Conservation (phyloP, 2,888 invertebrate species). For the Lysandra coridon region DNA sequence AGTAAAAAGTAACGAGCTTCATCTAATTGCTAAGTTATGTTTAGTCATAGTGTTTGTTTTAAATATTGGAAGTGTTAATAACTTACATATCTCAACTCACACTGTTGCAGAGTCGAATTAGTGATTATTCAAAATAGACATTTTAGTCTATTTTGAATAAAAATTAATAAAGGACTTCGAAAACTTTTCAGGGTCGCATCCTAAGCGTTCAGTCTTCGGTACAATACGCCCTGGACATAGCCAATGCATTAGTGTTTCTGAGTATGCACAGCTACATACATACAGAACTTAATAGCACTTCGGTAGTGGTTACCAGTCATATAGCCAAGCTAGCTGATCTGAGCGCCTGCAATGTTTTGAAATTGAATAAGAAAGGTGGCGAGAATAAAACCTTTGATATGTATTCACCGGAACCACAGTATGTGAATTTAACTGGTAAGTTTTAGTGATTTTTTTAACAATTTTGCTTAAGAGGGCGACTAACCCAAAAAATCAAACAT, state of each 20-base stretch:
- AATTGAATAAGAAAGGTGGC: slow-evolving; percentile 42
- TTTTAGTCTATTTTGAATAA: not conserved
- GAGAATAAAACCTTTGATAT: slow-evolving; percentile 50
- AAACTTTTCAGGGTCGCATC: slow-evolving; percentile 58
- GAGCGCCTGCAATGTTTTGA: slow-evolving; percentile 59
- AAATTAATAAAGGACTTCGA: not conserved
- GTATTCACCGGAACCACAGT: slow-evolving; percentile 68
- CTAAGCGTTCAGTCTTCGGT: slow-evolving; percentile 66
- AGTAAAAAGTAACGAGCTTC: too few relatives aligned
- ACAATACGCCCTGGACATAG: slow-evolving; percentile 67
- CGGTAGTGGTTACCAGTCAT: slow-evolving; percentile 65
- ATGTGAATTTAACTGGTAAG: slow-evolving; percentile 71
- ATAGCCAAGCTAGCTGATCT: slow-evolving; percentile 73
- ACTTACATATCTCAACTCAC: too few relatives aligned
- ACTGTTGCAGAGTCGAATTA: too few relatives aligned
- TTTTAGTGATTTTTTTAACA: not conserved
- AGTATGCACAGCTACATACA: slow-evolving; percentile 74
- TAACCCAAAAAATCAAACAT: too few relatives aligned
- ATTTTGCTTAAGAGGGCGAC: too few relatives aligned
- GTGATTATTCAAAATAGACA: too few relatives aligned
- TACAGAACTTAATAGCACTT: slow-evolving; percentile 66
- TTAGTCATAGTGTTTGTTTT: too few relatives aligned
- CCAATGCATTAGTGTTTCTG: slow-evolving; percentile 70
- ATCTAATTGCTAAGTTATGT: too few relatives aligned
- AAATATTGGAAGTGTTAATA: too few relatives aligned